These are phyloP conservation scores for Nymphicus hollandicus DNA, from an alignment of 2,113 vertebrate species.

Conservation along the genomic window DNA sequence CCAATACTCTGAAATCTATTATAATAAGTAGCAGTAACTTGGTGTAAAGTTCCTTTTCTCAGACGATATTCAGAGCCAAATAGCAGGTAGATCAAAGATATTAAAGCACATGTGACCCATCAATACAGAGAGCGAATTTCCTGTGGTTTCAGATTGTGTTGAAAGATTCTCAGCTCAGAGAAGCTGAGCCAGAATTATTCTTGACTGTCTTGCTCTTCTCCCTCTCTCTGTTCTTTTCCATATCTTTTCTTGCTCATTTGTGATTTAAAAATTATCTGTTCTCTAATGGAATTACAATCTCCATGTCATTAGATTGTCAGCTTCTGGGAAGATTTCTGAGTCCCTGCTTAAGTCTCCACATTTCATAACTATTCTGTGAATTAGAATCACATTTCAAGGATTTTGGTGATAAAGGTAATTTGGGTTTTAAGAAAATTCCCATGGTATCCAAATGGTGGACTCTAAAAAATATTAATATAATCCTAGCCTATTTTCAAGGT, in stretches of 20 bases:
- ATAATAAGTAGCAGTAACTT: not conserved
- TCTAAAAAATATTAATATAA: conserved; percentile 45
- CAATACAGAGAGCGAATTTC: fast-evolving
- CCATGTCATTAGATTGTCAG: not conserved
- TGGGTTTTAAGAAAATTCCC: conserved; percentile 51
- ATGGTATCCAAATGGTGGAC: conserved; percentile 37
- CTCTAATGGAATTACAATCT: not conserved
- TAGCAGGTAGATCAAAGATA: not conserved
- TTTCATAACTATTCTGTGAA: conserved; percentile 6
- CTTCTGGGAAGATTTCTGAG: not conserved
- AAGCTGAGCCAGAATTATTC: not conserved
- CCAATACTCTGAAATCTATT: not conserved
- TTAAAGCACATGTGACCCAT: not conserved
- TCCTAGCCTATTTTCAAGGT: conserved; percentile 15
- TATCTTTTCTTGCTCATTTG: not conserved
- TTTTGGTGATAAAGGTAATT: not conserved
- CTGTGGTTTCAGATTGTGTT: not conserved
- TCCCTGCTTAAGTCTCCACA: not conserved
- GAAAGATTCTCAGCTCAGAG: not conserved
- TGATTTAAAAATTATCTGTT: not conserved
- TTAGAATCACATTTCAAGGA: not conserved
- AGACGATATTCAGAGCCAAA: not conserved
- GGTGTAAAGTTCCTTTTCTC: not conserved
- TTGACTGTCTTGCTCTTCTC: not conserved
- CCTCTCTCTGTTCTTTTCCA: not conserved